Conservation (phyloP, 37 sponge, comb jelly and placozoan genomes). For the Beroe ovata region DNA sequence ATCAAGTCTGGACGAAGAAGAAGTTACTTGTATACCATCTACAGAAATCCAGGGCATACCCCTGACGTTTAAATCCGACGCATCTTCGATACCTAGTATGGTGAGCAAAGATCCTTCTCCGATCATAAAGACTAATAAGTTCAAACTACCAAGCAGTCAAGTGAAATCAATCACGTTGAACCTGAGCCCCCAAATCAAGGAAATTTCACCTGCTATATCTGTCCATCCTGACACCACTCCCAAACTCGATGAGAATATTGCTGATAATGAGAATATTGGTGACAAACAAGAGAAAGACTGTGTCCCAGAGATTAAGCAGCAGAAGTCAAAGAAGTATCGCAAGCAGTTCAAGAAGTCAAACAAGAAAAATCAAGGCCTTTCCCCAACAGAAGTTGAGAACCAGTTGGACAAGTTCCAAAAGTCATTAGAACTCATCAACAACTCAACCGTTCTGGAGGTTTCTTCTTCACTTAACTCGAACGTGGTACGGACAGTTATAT, state of each 20-base stretch:
- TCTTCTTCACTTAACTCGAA: background rate
- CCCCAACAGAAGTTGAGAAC: background rate
- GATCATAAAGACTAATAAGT: slow-evolving; percentile 17
- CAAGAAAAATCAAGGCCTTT: background rate
- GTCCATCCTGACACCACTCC: background rate
- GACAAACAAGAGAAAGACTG: background rate
- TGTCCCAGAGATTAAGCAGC: background rate
- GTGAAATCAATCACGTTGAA: slow-evolving; percentile 17
- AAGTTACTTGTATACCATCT: slow-evolving; percentile 14
- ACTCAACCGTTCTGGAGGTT: slow-evolving; percentile 17
- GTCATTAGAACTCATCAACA: slow-evolving; percentile 2
- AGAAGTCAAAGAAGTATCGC: background rate
- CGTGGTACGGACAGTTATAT: background rate
- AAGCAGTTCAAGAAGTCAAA: background rate
- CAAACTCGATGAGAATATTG: background rate
- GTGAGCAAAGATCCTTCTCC: slow-evolving; percentile 34
- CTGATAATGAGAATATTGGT: background rate
- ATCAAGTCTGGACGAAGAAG: slow-evolving; percentile 1
- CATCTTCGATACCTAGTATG: slow-evolving; percentile 1
- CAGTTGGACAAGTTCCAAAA: background rate
- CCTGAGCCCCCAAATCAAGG: slow-evolving; percentile 1
- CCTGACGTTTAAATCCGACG: slow-evolving; percentile 4
- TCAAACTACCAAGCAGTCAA: background rate
- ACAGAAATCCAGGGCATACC: slow-evolving; percentile 18
- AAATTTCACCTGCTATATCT: slow-evolving; percentile 11